Conservation (phyloP, 1,140 invertebrate genomes). For the Lordiphosa collinella region DNA sequence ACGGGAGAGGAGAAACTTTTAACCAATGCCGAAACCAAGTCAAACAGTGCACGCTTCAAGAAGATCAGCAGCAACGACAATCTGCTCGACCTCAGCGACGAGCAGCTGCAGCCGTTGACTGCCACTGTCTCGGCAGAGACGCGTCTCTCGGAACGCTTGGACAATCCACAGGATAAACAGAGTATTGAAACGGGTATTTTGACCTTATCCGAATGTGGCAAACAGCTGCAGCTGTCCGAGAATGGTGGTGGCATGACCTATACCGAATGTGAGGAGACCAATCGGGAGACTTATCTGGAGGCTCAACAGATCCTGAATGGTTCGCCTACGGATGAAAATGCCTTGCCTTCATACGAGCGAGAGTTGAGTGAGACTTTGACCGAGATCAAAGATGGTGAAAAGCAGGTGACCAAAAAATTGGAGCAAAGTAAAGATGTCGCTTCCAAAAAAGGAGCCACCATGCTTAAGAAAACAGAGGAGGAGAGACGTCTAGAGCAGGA, state of each 20-base stretch:
- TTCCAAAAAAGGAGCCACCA: conserved; percentile 55
- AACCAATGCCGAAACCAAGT: conserved; percentile 63
- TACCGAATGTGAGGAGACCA: conserved; percentile 64
- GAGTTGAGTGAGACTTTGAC: conserved; percentile 63
- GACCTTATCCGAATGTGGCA: conserved; percentile 79
- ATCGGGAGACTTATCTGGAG: conserved; percentile 61
- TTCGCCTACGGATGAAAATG: neutral
- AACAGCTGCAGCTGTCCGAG: conserved; percentile 60
- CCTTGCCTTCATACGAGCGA: conserved; percentile 37
- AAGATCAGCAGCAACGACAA: conserved; percentile 76
- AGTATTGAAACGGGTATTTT: conserved; percentile 77
- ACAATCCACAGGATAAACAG: conserved; percentile 78
- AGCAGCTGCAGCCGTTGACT: conserved; percentile 72
- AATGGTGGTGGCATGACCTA: conserved; percentile 44
- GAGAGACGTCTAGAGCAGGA: conserved; percentile 67
- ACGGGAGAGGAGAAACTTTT: conserved; percentile 68
- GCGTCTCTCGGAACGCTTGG: conserved; percentile 64
- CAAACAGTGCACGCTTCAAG: conserved; percentile 69
- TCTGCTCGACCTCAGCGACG: conserved; percentile 62
- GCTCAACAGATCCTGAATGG: conserved; percentile 47
- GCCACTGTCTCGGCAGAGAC: conserved; percentile 73
- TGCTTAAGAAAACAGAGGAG: conserved; percentile 69
- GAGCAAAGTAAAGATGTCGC: conserved; percentile 56
- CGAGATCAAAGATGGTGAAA: conserved; percentile 62
- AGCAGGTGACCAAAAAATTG: conserved; percentile 56